Percentiles rank a stretch among this genome's conserved stretches.
phyloP scores from a whole-genome alignment of 1,140 invertebrate species.

The Diorhabda carinulata region DNA sequence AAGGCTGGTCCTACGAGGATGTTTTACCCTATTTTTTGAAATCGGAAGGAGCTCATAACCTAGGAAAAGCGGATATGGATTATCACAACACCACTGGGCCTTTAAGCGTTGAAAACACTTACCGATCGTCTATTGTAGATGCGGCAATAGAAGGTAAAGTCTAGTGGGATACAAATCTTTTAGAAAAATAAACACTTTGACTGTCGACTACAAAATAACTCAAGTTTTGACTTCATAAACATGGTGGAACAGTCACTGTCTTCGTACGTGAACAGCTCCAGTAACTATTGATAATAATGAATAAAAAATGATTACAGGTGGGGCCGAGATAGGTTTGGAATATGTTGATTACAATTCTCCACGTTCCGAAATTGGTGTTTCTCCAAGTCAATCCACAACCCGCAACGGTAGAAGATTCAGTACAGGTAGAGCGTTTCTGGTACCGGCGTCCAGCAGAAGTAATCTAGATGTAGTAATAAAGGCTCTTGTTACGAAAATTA shows the following conservation, averaged over 20 bases:
- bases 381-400: conserved; percentile 60
- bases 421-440: conserved; percentile 27
- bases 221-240: too few relatives aligned
- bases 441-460: conserved; percentile 39
- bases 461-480: conserved; percentile 61
- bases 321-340: conserved; percentile 54
- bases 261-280: too few relatives aligned
- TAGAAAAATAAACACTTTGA: too few relatives aligned
- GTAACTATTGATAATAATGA: neutral
- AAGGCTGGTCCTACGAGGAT: conserved; percentile 70
- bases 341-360: conserved; percentile 47
- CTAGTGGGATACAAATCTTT: too few relatives aligned
- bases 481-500: conserved; percentile 54
- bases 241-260: too few relatives aligned
- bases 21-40: conserved; percentile 81
- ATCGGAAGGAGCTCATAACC: conserved; percentile 65
- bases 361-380: conserved; percentile 59
- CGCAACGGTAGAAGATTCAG: conserved; percentile 50
- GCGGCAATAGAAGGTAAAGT: too few relatives aligned
- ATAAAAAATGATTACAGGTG: conserved; percentile 51
- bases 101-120: conserved; percentile 58
- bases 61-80: conserved; percentile 53
- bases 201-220: too few relatives aligned
- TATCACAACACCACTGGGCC: conserved; percentile 69
- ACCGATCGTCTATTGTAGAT: too few relatives aligned